Percentiles rank a stretch among this genome's conserved stretches.
Conservation (phyloP, 2,888 invertebrate species). For the Bombylius discolor region DNA sequence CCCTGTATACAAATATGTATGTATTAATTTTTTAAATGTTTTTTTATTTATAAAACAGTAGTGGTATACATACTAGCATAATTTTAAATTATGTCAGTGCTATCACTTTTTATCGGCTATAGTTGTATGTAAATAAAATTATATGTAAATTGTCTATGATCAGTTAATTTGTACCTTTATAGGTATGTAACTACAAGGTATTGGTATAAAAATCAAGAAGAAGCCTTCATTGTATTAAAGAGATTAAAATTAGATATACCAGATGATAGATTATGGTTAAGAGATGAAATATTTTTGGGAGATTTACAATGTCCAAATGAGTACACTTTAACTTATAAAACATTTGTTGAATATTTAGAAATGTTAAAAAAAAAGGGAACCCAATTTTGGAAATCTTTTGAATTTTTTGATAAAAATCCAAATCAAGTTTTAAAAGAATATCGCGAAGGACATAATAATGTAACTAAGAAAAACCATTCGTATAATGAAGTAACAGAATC, state of each 20-base stretch:
- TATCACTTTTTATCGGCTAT: no score
- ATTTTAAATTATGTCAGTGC: conserved; percentile 8
- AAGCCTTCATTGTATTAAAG: conserved; percentile 43
- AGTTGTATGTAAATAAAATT: no score
- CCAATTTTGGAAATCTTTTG: conserved; percentile 26
- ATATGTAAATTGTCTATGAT: no score
- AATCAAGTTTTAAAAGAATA: conserved; percentile 12
- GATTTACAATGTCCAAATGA: conserved; percentile 28
- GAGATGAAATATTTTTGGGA: conserved; percentile 37
- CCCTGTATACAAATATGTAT: not conserved
- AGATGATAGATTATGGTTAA: conserved; percentile 61
- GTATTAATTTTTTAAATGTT: not conserved
- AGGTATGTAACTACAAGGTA: conserved; percentile 67
- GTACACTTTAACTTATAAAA: conserved; percentile 22
- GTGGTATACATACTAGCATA: no score
- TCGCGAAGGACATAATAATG: not conserved
- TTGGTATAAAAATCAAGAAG: conserved; percentile 51
- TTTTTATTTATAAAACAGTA: not conserved
- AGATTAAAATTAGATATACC: conserved; percentile 55
- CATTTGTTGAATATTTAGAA: conserved; percentile 27
- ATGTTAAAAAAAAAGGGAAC: conserved; percentile 23
- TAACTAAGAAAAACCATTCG: no score
- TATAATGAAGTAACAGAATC: no score
- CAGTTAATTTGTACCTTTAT: conserved; percentile 6
- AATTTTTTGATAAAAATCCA: conserved; percentile 14